These are phyloP conservation scores for Halyomorpha halys DNA, from an alignment of 1,140 invertebrate genomes.

Conservation along the genomic window DNA sequence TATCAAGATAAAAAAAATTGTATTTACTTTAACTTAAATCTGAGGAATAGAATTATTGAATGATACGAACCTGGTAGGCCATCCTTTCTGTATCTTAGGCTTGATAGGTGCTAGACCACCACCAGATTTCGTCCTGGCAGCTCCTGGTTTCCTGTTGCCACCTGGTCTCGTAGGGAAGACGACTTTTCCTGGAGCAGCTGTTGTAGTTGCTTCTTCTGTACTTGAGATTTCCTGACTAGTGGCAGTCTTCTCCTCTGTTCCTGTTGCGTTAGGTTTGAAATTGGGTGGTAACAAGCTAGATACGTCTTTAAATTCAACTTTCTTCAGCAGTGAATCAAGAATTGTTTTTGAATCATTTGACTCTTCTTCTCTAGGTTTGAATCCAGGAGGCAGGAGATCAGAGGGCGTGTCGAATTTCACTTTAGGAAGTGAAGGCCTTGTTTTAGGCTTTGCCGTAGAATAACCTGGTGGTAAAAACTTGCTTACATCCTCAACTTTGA, in stretches of 20 bases:
- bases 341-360: constrained; percentile 32
- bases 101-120: constrained; percentile 32
- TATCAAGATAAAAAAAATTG: too few relatives aligned
- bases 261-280: not conserved
- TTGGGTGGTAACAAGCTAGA: constrained; percentile 36
- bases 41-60: too few relatives aligned
- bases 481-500: constrained; percentile 20
- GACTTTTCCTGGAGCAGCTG: constrained; percentile 45
- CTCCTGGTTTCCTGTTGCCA: constrained; percentile 45
- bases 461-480: constrained; percentile 14
- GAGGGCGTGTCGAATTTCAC: constrained; percentile 31
- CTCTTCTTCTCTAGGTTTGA: constrained; percentile 30
- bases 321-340: constrained; percentile 34
- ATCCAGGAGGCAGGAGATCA: constrained; percentile 33
- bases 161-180: constrained; percentile 70
- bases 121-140: constrained; percentile 41
- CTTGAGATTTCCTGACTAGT: constrained; percentile 2
- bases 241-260: not conserved
- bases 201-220: constrained; percentile 33
- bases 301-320: constrained; percentile 44
- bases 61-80: constrained; percentile 55
- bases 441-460: constrained; percentile 9
- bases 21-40: too few relatives aligned
- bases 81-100: constrained; percentile 64
- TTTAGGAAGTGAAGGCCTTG: constrained; percentile 19